A percentile compares a stretch with the other conserved stretches of the same genome.
Conservation (phyloP, 2,797 vertebrate genomes). For the Eulemur rubriventer region DNA sequence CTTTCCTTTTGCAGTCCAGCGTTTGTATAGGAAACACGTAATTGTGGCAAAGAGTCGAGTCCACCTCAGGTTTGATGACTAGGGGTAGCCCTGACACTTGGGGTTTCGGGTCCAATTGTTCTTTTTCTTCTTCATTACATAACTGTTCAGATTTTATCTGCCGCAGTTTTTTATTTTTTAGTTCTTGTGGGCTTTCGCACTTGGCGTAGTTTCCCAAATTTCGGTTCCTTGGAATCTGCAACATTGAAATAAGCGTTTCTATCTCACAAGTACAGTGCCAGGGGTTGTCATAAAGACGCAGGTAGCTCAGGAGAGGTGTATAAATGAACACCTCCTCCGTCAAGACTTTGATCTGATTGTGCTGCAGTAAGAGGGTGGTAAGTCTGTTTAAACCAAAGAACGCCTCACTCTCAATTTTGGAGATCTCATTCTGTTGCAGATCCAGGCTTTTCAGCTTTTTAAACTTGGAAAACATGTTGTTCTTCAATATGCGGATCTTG, state of each 20-base stretch:
- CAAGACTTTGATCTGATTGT: slow-evolving; percentile 91
- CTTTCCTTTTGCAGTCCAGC: slow-evolving; percentile 94
- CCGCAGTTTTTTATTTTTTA: slow-evolving; percentile 92
- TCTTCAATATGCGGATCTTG: slow-evolving; percentile 91
- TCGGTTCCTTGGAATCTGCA: slow-evolving; percentile 95
- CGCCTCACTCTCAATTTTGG: slow-evolving; percentile 91
- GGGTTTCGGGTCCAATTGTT: slow-evolving; percentile 73
- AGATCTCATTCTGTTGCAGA: slow-evolving; percentile 96
- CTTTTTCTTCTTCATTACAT: slow-evolving; percentile 84
- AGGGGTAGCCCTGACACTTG: slow-evolving; percentile 75
- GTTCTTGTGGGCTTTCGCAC: slow-evolving; percentile 88
- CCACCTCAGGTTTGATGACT: slow-evolving; percentile 83
- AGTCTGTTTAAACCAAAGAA: slow-evolving; percentile 94
- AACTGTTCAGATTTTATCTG: slow-evolving; percentile 88
- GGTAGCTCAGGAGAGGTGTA: slow-evolving; percentile 90
- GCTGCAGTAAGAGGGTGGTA: slow-evolving; percentile 95
- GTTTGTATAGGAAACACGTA: slow-evolving; percentile 92
- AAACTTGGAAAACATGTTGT: slow-evolving; percentile 94
- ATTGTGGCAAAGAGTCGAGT: slow-evolving; percentile 92
- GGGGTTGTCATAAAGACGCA: slow-evolving; percentile 97
- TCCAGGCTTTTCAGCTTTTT: slow-evolving; percentile 93
- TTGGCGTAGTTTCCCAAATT: slow-evolving; percentile 96
- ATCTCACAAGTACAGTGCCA: slow-evolving; percentile 94
- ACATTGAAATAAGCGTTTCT: slow-evolving; percentile 92
- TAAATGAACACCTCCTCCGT: slow-evolving; percentile 94